These are phyloP conservation scores for Notocelia uddmanniana DNA, from an alignment of 2,888 invertebrate species.

Conservation along the genomic window DNA sequence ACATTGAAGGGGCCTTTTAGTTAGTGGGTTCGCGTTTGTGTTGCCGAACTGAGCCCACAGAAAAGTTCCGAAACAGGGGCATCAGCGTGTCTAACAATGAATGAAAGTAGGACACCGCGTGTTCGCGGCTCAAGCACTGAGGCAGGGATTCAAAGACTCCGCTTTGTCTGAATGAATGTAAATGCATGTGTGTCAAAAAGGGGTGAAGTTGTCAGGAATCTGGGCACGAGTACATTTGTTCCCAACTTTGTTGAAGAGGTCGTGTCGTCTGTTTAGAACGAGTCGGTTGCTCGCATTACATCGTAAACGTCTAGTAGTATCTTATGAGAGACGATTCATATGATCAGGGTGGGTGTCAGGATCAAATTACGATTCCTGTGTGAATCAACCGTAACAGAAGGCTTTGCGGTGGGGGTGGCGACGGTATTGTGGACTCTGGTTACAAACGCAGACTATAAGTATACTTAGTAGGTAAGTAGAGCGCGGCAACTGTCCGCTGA, in stretches of 20 bases:
- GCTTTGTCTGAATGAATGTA: slow-evolving; percentile 42
- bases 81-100: slow-evolving; percentile 48
- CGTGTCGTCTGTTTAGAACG: neutral
- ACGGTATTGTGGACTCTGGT: slow-evolving; percentile 31
- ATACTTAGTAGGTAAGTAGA: no score
- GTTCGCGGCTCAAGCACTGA: slow-evolving; percentile 49
- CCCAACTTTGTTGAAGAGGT: neutral
- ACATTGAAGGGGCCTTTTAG: slow-evolving; percentile 37
- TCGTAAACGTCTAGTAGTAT: slow-evolving; percentile 3
- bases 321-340: neutral
- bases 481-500: slow-evolving; percentile 17
- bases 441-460: slow-evolving; percentile 28
- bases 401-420: slow-evolving; percentile 31
- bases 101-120: slow-evolving; percentile 50
- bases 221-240: slow-evolving; percentile 11
- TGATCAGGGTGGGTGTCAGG: neutral
- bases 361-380: slow-evolving; percentile 20
- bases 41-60: slow-evolving; percentile 41
- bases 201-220: slow-evolving; percentile 36
- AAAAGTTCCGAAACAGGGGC: slow-evolving; percentile 49
- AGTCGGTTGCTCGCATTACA: neutral
- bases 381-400: slow-evolving; percentile 32
- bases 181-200: slow-evolving; percentile 43
- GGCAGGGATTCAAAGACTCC: slow-evolving; percentile 43
- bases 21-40: slow-evolving; percentile 38